Evolutionary conservation across 2,888 invertebrate species (phyloP).

Genomic region (Cheilosia urbana): DNA sequence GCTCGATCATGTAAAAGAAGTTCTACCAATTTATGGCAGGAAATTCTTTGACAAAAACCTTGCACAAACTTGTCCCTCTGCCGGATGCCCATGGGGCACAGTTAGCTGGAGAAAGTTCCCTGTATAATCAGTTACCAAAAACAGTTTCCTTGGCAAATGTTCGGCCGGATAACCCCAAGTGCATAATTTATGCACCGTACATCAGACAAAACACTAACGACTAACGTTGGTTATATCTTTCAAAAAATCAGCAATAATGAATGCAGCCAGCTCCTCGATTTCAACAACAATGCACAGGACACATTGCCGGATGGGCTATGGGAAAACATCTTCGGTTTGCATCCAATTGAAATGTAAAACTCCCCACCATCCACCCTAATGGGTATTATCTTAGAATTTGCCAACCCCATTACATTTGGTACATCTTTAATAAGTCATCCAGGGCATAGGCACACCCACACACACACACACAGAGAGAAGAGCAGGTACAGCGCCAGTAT

Average conservation of each 20-base stretch:
- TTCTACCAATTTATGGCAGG: too few species aligned
- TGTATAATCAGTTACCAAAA: too few species aligned
- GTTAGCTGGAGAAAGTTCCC: too few species aligned
- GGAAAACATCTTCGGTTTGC: constrained; percentile 62
- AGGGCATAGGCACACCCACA: constrained; percentile 21
- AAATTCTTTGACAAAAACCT: too few species aligned
- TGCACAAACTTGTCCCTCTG: too few species aligned
- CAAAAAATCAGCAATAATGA: constrained; percentile 39
- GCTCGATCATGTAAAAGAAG: too few species aligned
- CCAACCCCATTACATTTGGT: constrained; percentile 61
- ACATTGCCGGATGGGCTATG: constrained; percentile 29
- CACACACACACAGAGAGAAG: background rate
- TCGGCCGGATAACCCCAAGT: background rate
- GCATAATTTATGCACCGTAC: background rate
- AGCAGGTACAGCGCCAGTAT: constrained; percentile 2
- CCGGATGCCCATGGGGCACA: too few species aligned
- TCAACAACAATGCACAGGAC: constrained; percentile 58
- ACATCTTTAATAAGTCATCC: constrained; percentile 73
- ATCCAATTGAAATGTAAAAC: constrained; percentile 72
- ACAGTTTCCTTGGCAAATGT: constrained; percentile 35
- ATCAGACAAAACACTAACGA: background rate
- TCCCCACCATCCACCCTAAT: constrained; percentile 38
- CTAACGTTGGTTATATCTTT: background rate
- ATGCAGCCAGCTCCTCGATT: constrained; percentile 44
- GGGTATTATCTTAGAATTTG: constrained; percentile 56